Base-by-base conservation (phyloP, 2,113 vertebrate species). In the Danionella cerebrum region DNA sequence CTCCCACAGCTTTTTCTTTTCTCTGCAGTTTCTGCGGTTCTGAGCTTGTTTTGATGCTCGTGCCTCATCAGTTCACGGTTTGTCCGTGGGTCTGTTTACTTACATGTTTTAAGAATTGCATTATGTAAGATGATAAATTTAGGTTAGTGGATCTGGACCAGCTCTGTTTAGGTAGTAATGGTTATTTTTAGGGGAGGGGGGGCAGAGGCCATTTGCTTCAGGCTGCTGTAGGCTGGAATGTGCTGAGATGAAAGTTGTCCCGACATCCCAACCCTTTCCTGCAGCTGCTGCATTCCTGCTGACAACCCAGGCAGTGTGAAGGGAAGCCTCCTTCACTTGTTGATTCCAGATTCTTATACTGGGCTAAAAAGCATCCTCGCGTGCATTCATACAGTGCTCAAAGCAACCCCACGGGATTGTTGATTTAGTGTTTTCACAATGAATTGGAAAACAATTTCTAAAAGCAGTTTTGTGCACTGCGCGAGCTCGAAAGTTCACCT, bases 241-340 rank as follows among this genome's bases (percentile, higher is more conserved):
- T 76, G 69, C 52, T 60, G 65, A 76, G 69, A 72, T 24, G 53
- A 62, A 57, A 48, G 44, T 25, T 58, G 12, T 39, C 42, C 39
- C 42, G 53, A 72, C 66, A 72, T 57, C 70, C 45, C 66, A 69
- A n/a, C 66, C 67, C 66, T 63, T 38, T 27, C 13, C 58, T 65
- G 66, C 44, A 72, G 65, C 59, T 58, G 65, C 51, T 57, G 50
- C 63, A 71, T 71, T 71, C 73, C 73, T 58, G 42, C n/a, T 1
- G 21, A 18, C 73, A 36, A 58, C 65, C 19, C 2, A 68, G 31
- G 6, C 41, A 33, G 24, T 18, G 51, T 38, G 31, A n/a, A n/a
- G n/a, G 36, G 42, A 53, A 66, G 13, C 58, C 71, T 69, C 63
- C 31, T 62, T 63, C 24, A 7, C 6, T 42, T 60, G 24, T 38